Evolutionary conservation across 2,888 invertebrate genomes (phyloP).

Genomic region (Caenorhabditis zanzibari): DNA sequence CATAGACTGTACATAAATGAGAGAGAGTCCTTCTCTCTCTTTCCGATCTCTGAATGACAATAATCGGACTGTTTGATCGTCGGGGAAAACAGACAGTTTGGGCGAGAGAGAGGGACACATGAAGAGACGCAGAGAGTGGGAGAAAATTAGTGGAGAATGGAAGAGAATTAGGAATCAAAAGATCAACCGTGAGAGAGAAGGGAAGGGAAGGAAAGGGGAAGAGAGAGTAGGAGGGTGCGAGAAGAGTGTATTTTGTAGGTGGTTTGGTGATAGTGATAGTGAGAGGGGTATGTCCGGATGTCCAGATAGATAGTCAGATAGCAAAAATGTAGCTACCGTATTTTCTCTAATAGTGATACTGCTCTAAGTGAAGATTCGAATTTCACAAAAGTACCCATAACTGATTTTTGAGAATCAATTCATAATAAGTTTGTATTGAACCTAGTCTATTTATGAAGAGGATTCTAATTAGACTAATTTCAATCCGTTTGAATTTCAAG

Average conservation of each 20-base stretch:
- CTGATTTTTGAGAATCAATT: no score
- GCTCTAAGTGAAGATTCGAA: no score
- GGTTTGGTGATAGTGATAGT: not conserved
- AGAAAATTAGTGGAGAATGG: constrained; percentile 5
- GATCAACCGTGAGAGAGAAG: constrained; percentile 34
- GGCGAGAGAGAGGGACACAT: not conserved
- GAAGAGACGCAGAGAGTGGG: constrained; percentile 19
- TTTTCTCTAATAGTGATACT: no score
- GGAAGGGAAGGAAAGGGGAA: not conserved
- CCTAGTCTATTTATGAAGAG: no score
- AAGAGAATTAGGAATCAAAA: constrained; percentile 16
- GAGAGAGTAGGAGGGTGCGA: not conserved
- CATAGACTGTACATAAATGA: constrained; percentile 12
- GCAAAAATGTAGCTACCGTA: no score
- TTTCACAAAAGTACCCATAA: no score
- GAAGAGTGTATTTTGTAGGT: constrained; percentile 25
- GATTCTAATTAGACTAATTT: no score
- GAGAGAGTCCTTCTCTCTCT: constrained; percentile 17
- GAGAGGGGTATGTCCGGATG: not conserved
- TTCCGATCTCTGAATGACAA: constrained; percentile 29
- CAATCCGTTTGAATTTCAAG: no score
- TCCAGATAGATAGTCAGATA: not conserved
- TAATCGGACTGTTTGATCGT: constrained; percentile 65
- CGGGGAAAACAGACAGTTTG: not conserved
- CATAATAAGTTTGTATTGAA: no score